Percentiles rank a stretch among this genome's conserved stretches.
phyloP scores from a whole-genome alignment of 2,888 invertebrate species.

The Agriopis leucophaearia region DNA sequence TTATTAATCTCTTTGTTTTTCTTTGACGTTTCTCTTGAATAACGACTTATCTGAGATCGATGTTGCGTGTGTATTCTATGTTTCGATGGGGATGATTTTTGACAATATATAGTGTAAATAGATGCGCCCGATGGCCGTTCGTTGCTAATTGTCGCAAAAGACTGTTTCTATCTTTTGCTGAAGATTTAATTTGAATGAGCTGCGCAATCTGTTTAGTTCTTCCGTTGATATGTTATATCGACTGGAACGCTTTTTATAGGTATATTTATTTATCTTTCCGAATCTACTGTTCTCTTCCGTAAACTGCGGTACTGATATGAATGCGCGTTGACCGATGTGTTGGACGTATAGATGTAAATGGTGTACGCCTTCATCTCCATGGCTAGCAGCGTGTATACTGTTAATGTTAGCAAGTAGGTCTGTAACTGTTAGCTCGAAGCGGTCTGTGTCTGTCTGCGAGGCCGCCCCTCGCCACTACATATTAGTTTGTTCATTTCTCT shows the following conservation, averaged over 20 bases:
- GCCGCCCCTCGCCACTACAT: conserved; percentile 78
- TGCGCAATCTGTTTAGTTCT: conserved; percentile 86
- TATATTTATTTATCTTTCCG: conserved; percentile 84
- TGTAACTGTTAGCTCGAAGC: conserved; percentile 83
- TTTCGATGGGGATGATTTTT: conserved; percentile 85
- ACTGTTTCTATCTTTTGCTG: conserved; percentile 86
- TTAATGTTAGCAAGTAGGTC: conserved; percentile 83
- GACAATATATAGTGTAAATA: conserved; percentile 84
- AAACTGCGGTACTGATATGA: conserved; percentile 82
- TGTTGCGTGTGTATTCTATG: conserved; percentile 87
- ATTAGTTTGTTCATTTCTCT: conserved; percentile 79
- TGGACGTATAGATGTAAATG: conserved; percentile 79
- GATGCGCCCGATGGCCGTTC: conserved; percentile 86
- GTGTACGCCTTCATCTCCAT: conserved; percentile 83
- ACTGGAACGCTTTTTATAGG: conserved; percentile 86
- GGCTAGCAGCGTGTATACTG: conserved; percentile 79
- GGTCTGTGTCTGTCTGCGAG: conserved; percentile 76
- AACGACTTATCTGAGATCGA: conserved; percentile 85
- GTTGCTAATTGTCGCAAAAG: conserved; percentile 86
- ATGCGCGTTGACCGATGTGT: conserved; percentile 84
- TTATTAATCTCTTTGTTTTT: conserved; percentile 84
- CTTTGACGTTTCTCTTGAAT: conserved; percentile 86
- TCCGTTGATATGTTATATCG: conserved; percentile 77
- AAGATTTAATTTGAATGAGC: conserved; percentile 86
- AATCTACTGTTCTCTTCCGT: conserved; percentile 83